Evolutionary conservation across 1,140 invertebrate species (phyloP).

Genomic region (Drosophila teissieri): DNA sequence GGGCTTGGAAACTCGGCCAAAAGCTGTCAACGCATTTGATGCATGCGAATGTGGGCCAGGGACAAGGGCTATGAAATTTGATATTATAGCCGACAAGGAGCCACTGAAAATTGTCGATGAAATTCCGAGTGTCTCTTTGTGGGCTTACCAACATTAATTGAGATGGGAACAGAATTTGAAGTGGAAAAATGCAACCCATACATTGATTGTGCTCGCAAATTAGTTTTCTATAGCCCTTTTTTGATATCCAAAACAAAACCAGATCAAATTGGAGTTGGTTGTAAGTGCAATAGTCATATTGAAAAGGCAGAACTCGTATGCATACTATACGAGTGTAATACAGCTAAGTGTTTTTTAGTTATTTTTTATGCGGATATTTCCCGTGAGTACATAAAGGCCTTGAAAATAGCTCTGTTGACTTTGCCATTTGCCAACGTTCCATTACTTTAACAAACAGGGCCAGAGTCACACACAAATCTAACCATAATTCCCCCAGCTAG

Average conservation of each 20-base stretch:
- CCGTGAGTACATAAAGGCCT: neutral
- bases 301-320: too few species aligned
- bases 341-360: too few species aligned
- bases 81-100: slow-evolving; percentile 7
- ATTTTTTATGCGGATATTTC: too few species aligned
- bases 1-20: slow-evolving; percentile 21
- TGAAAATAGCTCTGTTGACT: slow-evolving; percentile 16
- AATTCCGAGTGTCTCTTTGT: slow-evolving; percentile 19
- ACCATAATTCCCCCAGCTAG: slow-evolving; percentile 46
- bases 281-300: too few species aligned
- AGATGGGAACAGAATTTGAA: slow-evolving; percentile 27
- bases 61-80: slow-evolving; percentile 55
- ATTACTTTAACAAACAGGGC: slow-evolving; percentile 30
- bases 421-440: slow-evolving; percentile 6
- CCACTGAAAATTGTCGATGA: slow-evolving; percentile 41
- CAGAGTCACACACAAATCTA: slow-evolving; percentile 39
- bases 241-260: neutral
- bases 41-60: slow-evolving; percentile 69
- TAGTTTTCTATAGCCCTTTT: neutral
- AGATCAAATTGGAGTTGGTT: neutral
- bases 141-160: slow-evolving; percentile 26
- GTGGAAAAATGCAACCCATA: neutral
- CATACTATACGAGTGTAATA: too few species aligned
- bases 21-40: slow-evolving; percentile 78
- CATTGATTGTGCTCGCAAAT: neutral